Percentiles rank a stretch among this genome's conserved stretches.
These are phyloP conservation scores for Parasteatoda lunata DNA, from an alignment of 2,888 invertebrate genomes.

Conservation along the genomic window DNA sequence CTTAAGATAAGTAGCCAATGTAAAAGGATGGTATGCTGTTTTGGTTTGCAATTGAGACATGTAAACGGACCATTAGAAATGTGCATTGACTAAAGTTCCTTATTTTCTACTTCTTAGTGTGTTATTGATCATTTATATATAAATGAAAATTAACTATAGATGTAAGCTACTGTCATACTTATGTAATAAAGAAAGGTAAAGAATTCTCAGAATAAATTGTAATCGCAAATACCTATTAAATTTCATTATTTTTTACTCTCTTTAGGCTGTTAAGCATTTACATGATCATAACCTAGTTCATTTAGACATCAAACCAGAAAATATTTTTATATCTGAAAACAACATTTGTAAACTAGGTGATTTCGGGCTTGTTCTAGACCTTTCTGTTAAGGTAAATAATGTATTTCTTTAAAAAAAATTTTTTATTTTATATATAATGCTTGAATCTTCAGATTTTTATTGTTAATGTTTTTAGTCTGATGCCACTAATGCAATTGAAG, in stretches of 20 bases:
- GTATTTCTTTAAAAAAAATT: neutral
- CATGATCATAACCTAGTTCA: conserved; percentile 82
- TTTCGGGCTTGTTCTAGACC: conserved; percentile 83
- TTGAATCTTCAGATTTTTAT: no score
- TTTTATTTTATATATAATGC: neutral
- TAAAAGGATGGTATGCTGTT: no score
- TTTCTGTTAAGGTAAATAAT: conserved; percentile 75
- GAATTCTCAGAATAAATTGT: no score
- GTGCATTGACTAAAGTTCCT: no score
- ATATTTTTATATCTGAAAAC: conserved; percentile 82
- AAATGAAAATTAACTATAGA: neutral
- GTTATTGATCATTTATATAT: neutral
- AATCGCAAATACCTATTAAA: conserved; percentile 32
- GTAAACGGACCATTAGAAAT: no score
- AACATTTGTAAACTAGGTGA: conserved; percentile 83
- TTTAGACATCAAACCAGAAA: conserved; percentile 86
- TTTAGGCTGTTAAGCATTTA: conserved; percentile 80
- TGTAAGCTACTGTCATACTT: no score
- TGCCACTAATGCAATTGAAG: conserved; percentile 80
- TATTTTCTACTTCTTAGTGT: neutral
- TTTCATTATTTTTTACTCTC: conserved; percentile 68
- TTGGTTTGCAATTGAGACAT: no score
- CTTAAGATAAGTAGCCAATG: no score
- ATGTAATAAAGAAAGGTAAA: no score
- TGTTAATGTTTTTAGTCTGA: conserved; percentile 75